Conservation (phyloP, 2,797 vertebrate species). For the Chrosomus eos region DNA sequence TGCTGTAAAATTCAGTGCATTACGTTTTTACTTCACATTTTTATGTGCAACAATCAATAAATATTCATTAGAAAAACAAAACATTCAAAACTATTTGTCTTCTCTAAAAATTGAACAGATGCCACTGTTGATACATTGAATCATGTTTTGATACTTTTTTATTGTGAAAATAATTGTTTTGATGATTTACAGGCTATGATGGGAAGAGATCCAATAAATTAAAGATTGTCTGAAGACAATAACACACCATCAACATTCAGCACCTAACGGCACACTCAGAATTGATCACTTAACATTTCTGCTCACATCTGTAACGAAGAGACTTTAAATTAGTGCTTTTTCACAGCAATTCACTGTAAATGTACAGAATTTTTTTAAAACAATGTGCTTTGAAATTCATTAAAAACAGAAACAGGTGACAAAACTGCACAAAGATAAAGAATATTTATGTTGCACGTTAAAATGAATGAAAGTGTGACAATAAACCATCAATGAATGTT, state of each 20-base stretch:
- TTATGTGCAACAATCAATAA: not conserved
- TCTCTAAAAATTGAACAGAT: not conserved
- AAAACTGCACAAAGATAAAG: not conserved
- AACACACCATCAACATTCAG: not conserved
- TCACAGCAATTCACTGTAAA: not conserved
- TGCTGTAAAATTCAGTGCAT: not conserved
- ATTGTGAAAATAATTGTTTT: constrained; percentile 16
- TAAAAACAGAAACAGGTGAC: not conserved
- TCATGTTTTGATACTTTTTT: constrained; percentile 1
- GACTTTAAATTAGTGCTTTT: constrained; percentile 19
- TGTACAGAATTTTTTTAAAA: not conserved
- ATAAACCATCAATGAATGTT: not conserved
- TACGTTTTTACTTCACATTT: not conserved
- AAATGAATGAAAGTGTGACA: not conserved
- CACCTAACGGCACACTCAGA: not conserved
- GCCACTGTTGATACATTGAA: not conserved
- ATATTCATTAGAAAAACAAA: not conserved
- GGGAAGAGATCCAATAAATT: not conserved
- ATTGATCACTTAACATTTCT: constrained; percentile 17
- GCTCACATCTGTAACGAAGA: not conserved
- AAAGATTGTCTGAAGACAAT: not conserved
- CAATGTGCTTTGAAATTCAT: not conserved
- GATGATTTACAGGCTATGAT: not conserved
- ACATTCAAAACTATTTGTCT: not conserved
- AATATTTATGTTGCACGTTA: not conserved